Conservation (phyloP, 2,797 vertebrate species). For the Luscinia luscinia region DNA sequence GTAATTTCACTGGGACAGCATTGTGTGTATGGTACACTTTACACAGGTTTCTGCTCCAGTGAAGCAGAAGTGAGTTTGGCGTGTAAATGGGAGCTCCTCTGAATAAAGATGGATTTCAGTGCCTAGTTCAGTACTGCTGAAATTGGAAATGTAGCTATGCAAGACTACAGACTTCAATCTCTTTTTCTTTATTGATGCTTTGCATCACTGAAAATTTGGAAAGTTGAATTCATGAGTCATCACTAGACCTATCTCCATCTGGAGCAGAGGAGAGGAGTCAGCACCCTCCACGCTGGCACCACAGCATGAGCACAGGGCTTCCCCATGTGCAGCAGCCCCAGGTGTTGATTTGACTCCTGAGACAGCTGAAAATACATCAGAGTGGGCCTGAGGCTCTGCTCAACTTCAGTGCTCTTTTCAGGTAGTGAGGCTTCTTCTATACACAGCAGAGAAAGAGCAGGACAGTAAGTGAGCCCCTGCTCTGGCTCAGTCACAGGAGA, state of each 20-base stretch:
- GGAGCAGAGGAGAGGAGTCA: neutral
- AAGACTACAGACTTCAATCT: neutral
- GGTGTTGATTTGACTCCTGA: accelerated
- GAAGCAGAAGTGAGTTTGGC: accelerated
- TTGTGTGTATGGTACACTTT: neutral
- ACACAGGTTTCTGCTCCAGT: neutral
- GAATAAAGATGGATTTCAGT: neutral
- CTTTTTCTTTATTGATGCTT: neutral
- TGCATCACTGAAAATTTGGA: neutral
- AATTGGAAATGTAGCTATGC: neutral
- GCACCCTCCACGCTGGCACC: neutral
- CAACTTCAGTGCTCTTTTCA: neutral
- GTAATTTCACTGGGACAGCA: neutral
- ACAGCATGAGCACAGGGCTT: neutral
- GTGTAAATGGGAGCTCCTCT: neutral
- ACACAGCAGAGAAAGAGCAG: neutral
- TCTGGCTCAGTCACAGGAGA: neutral
- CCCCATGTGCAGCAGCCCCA: neutral
- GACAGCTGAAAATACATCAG: neutral
- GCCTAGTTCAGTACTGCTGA: neutral
- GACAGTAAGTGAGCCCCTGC: neutral
- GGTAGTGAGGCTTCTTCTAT: neutral
- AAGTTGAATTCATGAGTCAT: neutral
- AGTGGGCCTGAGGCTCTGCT: neutral
- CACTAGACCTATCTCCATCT: neutral